Percentiles rank a stretch among this genome's conserved stretches.
phyloP scores from a whole-genome alignment of 2,888 invertebrate species.

The Patella depressa region DNA sequence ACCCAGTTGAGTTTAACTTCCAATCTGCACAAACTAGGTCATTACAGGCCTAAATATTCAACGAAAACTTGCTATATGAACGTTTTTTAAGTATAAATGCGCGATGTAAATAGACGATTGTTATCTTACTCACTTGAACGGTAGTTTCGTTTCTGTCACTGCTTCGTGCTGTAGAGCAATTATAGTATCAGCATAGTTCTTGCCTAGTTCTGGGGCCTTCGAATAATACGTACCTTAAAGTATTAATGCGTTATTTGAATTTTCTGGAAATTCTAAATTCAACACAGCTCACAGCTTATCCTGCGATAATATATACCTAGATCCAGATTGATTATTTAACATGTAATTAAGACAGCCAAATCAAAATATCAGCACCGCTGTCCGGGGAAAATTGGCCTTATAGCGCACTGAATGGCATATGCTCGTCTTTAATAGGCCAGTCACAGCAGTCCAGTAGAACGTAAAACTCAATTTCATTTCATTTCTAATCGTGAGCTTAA shows the following conservation, averaged over 20 bases:
- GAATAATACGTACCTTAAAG: constrained; percentile 42
- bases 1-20: too few species aligned
- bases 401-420: too few species aligned
- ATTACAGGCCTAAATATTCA: too few species aligned
- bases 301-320: too few species aligned
- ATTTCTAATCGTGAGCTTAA: too few species aligned
- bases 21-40: too few species aligned
- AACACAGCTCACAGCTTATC: not conserved
- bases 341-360: not conserved
- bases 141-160: constrained; percentile 13
- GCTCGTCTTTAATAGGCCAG: too few species aligned
- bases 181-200: constrained; percentile 40
- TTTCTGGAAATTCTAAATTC: not conserved
- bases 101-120: too few species aligned
- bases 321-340: not conserved
- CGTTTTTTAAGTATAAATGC: too few species aligned
- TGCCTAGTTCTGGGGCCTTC: constrained; percentile 33
- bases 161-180: constrained; percentile 32
- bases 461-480: not conserved
- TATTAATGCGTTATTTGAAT: not conserved
- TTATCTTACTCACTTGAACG: not conserved
- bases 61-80: too few species aligned
- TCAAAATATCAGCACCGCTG: not conserved
- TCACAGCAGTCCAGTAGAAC: too few species aligned
- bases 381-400: too few species aligned